Percentiles rank a stretch among this genome's conserved stretches.
Conservation (phyloP, 1,140 invertebrate genomes). For the Aphidius ervi region DNA sequence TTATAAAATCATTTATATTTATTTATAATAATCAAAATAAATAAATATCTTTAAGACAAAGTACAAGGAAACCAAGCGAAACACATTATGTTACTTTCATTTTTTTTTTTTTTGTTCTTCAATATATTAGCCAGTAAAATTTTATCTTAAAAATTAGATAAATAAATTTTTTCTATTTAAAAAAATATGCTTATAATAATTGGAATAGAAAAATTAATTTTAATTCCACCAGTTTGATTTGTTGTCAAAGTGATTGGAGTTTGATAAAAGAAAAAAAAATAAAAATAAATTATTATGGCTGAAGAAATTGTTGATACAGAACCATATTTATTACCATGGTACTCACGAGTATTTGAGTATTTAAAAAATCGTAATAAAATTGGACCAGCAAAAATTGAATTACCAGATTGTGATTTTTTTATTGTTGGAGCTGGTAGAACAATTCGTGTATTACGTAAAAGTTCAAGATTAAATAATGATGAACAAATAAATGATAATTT, state of each 20-base stretch:
- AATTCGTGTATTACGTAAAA: conserved; percentile 39
- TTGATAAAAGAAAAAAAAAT: not conserved
- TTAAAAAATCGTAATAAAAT: conserved; percentile 41
- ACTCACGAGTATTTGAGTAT: conserved; percentile 37
- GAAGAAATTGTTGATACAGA: conserved; percentile 16
- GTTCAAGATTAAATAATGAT: conserved; percentile 30
- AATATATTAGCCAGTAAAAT: too few species aligned
- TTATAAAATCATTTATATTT: too few species aligned
- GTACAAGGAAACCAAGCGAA: conserved; percentile 9
- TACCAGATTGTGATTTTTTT: conserved; percentile 47
- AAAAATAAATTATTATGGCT: conserved; percentile 12
- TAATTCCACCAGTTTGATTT: not conserved
- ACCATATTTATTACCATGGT: conserved; percentile 31
- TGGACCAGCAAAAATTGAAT: conserved; percentile 38
- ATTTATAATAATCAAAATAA: too few species aligned
- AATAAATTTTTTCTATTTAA: not conserved
- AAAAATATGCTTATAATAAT: not conserved
- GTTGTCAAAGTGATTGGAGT: not conserved
- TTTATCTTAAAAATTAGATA: too few species aligned
- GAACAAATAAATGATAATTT: conserved; percentile 49
- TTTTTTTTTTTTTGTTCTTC: conserved; percentile 22
- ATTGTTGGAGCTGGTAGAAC: conserved; percentile 40
- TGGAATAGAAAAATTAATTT: not conserved
- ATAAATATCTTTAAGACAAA: too few species aligned
- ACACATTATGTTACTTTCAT: conserved; percentile 32